Percentiles rank a stretch among this genome's conserved stretches.
These are phyloP conservation scores for Selenia dentaria DNA, from an alignment of 2,888 invertebrate species.

Conservation along the genomic window DNA sequence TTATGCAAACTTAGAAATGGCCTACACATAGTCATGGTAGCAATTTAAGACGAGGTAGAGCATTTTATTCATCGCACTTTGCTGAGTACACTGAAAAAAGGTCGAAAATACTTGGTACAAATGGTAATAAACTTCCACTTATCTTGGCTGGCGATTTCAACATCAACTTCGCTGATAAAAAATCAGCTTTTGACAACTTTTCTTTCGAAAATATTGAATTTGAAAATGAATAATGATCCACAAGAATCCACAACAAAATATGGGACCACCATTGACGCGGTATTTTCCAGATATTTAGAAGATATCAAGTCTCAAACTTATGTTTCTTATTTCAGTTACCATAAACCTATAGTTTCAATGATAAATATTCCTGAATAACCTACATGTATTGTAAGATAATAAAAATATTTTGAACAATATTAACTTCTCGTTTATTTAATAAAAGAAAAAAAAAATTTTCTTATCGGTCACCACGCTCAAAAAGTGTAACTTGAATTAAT, in stretches of 20 bases:
- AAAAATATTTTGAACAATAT: slow-evolving; percentile 8
- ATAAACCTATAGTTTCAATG: slow-evolving; percentile 7
- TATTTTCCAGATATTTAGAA: slow-evolving; percentile 10
- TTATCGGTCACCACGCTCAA: slow-evolving; percentile 1
- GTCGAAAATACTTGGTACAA: slow-evolving; percentile 37
- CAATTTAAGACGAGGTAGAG: slow-evolving; percentile 35
- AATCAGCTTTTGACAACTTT: slow-evolving; percentile 32
- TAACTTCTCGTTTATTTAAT: background rate
- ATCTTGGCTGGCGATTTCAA: slow-evolving; percentile 37
- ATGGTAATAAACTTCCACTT: slow-evolving; percentile 32
- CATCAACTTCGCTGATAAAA: slow-evolving; percentile 33
- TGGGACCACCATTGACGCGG: slow-evolving; percentile 28
- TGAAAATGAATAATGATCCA: slow-evolving; percentile 9
- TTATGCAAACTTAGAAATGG: slow-evolving; percentile 32
- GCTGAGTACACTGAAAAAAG: slow-evolving; percentile 33
- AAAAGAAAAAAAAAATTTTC: slow-evolving; percentile 1
- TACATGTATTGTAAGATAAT: slow-evolving; percentile 12
- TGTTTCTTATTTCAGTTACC: slow-evolving; percentile 3
- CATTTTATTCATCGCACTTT: slow-evolving; percentile 39
- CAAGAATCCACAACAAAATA: slow-evolving; percentile 24
- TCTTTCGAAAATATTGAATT: slow-evolving; percentile 33
- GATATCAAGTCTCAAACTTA: slow-evolving; percentile 8
- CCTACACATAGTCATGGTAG: slow-evolving; percentile 32
- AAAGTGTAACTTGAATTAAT: slow-evolving; percentile 2
- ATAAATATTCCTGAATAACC: slow-evolving; percentile 17